phyloP scores from a whole-genome alignment of 2,888 invertebrate genomes.

The Acanthoscelides obtectus region DNA sequence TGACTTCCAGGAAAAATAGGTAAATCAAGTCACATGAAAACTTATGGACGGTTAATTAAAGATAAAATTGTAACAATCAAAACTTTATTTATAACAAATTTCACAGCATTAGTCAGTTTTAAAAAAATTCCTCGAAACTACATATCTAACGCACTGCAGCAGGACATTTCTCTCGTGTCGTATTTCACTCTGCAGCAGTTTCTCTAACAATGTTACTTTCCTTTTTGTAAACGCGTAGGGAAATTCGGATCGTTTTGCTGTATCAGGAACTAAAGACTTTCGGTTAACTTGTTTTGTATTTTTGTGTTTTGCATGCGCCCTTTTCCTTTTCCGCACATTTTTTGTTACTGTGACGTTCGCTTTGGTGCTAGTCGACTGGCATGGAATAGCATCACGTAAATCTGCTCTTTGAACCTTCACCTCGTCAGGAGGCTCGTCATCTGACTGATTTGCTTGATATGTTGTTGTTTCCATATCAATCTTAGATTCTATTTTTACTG shows the following conservation, averaged over 20 bases:
- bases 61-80: neutral
- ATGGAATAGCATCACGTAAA: neutral
- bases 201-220: conserved; percentile 61
- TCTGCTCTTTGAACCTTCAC: neutral
- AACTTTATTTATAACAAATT: neutral
- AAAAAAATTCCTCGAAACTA: conserved; percentile 74
- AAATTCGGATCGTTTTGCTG: conserved; percentile 24
- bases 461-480: neutral
- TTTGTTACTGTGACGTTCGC: neutral
- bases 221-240: conserved; percentile 34
- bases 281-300: conserved; percentile 1
- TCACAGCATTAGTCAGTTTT: conserved; percentile 1
- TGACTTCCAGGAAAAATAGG: no score
- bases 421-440: neutral
- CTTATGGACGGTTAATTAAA: no score
- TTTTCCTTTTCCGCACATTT: conserved; percentile 14
- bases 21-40: no score
- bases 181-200: conserved; percentile 72
- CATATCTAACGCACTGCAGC: conserved; percentile 79
- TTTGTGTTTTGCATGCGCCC: conserved; percentile 11
- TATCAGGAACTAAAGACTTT: neutral
- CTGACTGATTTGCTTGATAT: neutral
- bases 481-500: neutral
- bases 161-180: conserved; percentile 81
- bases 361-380: neutral